phyloP scores from a whole-genome alignment of 2,797 vertebrate species.

The Gallinago stenura region DNA sequence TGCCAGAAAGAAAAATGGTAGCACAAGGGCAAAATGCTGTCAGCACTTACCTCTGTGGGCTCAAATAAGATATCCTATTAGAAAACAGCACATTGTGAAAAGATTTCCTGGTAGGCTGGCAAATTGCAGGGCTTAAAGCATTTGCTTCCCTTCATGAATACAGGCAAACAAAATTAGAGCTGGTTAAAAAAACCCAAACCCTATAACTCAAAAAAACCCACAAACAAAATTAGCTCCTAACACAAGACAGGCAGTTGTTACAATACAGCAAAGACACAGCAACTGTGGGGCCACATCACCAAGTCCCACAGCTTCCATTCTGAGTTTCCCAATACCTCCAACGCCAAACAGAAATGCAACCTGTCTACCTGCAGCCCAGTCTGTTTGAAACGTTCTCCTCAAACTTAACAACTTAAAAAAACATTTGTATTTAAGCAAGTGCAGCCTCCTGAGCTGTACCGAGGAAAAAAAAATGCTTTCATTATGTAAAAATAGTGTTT shows the following conservation, averaged over 20 bases:
- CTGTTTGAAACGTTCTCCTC: neutral
- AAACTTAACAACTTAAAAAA: neutral
- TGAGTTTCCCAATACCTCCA: neutral
- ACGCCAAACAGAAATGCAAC: neutral
- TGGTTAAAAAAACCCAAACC: neutral
- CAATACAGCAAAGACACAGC: neutral
- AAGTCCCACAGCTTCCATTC: neutral
- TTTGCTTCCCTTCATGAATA: neutral
- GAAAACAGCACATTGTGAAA: neutral
- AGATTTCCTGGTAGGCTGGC: neutral
- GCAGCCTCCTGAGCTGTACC: neutral
- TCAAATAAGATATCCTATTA: neutral
- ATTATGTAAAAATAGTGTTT: neutral
- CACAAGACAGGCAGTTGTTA: neutral
- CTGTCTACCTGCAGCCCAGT: neutral
- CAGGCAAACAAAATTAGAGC: neutral
- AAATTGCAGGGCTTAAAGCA: neutral
- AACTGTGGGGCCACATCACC: fast-evolving
- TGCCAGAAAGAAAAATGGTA: neutral
- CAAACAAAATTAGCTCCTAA: neutral
- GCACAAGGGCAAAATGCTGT: neutral
- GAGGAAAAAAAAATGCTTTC: neutral
- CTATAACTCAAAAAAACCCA: neutral
- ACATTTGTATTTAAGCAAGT: neutral
- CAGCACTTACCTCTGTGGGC: neutral